These are phyloP conservation scores for Andrena cerasifolii DNA, from an alignment of 1,140 invertebrate genomes.

Conservation along the genomic window DNA sequence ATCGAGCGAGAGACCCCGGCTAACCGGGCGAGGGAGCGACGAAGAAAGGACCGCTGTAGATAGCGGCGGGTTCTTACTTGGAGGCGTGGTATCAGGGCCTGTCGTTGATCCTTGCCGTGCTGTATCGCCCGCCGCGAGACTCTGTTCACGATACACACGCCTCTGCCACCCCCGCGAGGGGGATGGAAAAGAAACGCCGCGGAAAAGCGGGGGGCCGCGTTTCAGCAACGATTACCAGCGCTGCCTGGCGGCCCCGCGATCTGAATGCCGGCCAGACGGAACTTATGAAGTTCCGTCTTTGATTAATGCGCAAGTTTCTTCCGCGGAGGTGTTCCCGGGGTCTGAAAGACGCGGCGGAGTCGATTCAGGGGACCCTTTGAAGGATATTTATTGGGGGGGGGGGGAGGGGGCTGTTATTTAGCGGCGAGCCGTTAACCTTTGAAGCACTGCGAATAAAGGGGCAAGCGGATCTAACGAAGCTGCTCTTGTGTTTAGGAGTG, in stretches of 20 bases:
- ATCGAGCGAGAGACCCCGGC: constrained; percentile 44
- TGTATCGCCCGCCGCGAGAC: constrained; percentile 20
- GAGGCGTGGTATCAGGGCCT: not conserved
- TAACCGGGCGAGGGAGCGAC: not conserved
- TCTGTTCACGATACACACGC: constrained; percentile 4
- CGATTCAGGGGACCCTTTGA: not conserved
- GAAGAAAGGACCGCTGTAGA: constrained; percentile 18
- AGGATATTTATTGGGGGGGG: constrained; percentile 24
- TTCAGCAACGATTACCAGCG: constrained; percentile 17
- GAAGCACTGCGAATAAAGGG: not conserved
- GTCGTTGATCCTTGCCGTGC: constrained; percentile 23
- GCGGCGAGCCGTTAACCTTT: not conserved
- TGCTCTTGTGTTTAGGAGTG: not conserved
- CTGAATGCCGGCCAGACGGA: constrained; percentile 9
- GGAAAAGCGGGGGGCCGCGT: not conserved
- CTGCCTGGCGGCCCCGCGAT: not conserved
- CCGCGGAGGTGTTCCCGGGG: not conserved
- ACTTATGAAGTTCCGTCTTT: constrained; percentile 29
- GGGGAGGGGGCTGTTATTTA: not conserved
- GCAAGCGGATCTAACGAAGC: not conserved
- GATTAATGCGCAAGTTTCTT: constrained; percentile 48
- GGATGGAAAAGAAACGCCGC: not conserved
- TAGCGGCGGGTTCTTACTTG: constrained; percentile 28
- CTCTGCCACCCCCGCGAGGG: too few relatives aligned
- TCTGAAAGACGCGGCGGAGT: constrained; percentile 1